phyloP scores from a whole-genome alignment of 2,113 vertebrate genomes.

The Antigone vipio region DNA sequence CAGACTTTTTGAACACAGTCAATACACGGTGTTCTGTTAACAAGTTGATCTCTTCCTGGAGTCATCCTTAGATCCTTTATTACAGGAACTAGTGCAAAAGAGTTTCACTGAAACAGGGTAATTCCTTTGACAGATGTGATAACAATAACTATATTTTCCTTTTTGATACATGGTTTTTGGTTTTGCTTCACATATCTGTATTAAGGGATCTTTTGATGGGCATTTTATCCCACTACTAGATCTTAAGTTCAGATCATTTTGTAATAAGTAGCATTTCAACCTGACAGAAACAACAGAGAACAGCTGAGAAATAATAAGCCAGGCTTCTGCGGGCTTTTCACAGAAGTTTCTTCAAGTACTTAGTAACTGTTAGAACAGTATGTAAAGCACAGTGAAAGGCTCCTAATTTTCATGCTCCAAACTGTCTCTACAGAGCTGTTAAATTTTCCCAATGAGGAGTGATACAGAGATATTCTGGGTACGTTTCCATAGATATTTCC shows the following conservation, averaged over 20 bases:
- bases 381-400: not conserved
- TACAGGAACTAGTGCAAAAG: slow-evolving; percentile 26
- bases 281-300: not conserved
- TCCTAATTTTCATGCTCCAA: not conserved
- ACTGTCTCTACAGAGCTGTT: not conserved
- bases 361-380: not conserved
- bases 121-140: slow-evolving; percentile 36
- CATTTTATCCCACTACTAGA: not conserved
- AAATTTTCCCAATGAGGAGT: not conserved
- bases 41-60: slow-evolving; percentile 61
- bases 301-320: not conserved
- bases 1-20: slow-evolving; percentile 55
- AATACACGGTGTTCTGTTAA: slow-evolving; percentile 38
- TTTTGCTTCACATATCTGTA: slow-evolving; percentile 25
- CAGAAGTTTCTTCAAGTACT: not conserved
- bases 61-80: slow-evolving; percentile 44
- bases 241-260: not conserved
- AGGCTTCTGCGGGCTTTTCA: not conserved
- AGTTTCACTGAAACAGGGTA: slow-evolving; percentile 26
- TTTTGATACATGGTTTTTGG: not conserved
- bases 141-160: slow-evolving; percentile 45
- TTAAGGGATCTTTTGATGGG: not conserved
- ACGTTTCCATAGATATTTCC: not conserved
- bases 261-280: not conserved
- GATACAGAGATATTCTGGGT: not conserved